These are phyloP conservation scores for Steinernema scapterisci DNA, from an alignment of 2,888 invertebrate genomes.

Conservation along the genomic window DNA sequence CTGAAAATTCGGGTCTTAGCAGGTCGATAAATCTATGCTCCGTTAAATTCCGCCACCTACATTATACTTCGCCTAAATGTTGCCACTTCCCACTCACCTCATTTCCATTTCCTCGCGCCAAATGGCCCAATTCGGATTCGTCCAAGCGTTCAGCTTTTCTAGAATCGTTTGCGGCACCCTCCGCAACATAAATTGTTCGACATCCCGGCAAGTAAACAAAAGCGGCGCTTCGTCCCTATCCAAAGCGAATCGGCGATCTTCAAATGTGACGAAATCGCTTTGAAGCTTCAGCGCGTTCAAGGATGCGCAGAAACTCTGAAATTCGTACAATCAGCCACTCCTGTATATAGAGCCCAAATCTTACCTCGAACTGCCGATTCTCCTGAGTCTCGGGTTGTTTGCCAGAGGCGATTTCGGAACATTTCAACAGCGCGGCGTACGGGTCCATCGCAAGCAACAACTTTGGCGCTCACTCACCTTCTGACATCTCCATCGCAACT, in stretches of 20 bases:
- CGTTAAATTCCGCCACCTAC: too few species aligned
- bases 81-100: background rate
- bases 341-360: too few species aligned
- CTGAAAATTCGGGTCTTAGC: too few species aligned
- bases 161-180: background rate
- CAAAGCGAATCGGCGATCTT: conserved; percentile 2
- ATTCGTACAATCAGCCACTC: background rate
- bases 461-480: background rate
- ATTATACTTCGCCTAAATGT: too few species aligned
- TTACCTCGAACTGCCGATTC: background rate
- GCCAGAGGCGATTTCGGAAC: background rate
- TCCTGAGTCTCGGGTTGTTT: background rate
- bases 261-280: background rate
- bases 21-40: too few species aligned
- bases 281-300: background rate
- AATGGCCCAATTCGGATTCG: conserved; percentile 17
- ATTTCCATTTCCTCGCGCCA: conserved; percentile 13
- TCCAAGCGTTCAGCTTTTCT: background rate
- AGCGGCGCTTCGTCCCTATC: background rate
- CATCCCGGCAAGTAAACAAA: background rate
- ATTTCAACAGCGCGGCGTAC: conserved; percentile 16
- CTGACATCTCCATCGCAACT: background rate
- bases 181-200: conserved; percentile 16
- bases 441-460: background rate
- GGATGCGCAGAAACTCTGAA: background rate